Percentiles rank a stretch among this genome's conserved stretches.
Evolutionary conservation across 2,113 vertebrate species (phyloP).

Genomic region (Hyperopisus bebe): DNA sequence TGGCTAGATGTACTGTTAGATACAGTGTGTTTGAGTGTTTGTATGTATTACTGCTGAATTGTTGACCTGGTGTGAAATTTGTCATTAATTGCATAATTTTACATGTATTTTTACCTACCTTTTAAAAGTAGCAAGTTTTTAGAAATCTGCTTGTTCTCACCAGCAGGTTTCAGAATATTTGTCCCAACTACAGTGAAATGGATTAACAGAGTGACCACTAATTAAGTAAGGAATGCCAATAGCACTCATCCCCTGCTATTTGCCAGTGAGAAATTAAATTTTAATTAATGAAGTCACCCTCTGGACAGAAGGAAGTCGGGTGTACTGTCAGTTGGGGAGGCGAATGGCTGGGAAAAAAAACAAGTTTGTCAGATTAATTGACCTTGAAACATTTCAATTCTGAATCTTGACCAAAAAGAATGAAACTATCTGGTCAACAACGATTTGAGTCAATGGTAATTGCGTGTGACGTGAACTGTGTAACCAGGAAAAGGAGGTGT

Average conservation of each 20-base stretch:
- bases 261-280: not conserved
- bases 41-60: not conserved
- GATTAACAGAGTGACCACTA: not conserved
- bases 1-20: not conserved
- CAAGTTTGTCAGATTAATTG: conserved; percentile 15
- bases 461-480: not conserved
- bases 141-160: not conserved
- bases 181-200: not conserved
- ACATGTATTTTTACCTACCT: not conserved
- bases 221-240: not conserved
- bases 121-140: not conserved
- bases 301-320: not conserved
- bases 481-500: not conserved
- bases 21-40: not conserved
- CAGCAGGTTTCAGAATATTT: not conserved
- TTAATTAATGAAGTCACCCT: not conserved
- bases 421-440: not conserved
- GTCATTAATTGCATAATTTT: not conserved
- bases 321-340: not conserved
- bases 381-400: conserved; percentile 17
- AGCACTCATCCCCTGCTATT: not conserved
- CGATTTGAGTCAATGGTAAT: not conserved
- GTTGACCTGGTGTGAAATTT: not conserved
- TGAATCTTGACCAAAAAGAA: conserved; percentile 10
- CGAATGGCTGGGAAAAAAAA: not conserved